Conservation (phyloP, 1,140 invertebrate species). For the Conus betulinus region DNA sequence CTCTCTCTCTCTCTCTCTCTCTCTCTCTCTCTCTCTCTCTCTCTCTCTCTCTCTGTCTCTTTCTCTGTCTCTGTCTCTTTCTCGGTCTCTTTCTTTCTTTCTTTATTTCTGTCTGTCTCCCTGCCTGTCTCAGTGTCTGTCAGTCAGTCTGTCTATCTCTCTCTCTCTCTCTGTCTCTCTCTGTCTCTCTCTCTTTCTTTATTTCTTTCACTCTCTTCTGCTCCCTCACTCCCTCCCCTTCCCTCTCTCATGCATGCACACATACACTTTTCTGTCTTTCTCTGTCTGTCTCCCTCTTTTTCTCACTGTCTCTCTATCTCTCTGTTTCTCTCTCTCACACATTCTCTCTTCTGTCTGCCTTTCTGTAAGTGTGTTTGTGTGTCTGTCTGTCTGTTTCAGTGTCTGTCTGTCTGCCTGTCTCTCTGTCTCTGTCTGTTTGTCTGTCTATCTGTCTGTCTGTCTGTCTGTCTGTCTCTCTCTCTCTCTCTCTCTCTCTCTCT, state of each 20-base stretch:
- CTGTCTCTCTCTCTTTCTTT: neutral
- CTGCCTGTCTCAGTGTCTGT: neutral
- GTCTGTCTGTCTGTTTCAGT: no score
- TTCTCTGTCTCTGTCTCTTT: constrained; percentile 6
- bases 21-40: neutral
- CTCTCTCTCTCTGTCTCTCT: neutral
- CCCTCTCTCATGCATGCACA: no score
- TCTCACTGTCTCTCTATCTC: neutral
- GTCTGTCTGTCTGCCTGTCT: neutral
- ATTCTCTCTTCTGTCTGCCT: neutral
- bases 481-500: no score
- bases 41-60: constrained; percentile 8
- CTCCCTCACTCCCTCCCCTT: neutral
- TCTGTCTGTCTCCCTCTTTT: constrained; percentile 7
- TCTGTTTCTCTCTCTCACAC: neutral
- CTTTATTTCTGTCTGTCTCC: constrained; percentile 1
- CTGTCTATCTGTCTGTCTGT: constrained; percentile 8
- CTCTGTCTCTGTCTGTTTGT: neutral
- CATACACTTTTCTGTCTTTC: neutral
- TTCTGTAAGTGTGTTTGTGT: neutral
- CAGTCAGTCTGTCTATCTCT: neutral
- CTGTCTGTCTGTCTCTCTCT: neutral
- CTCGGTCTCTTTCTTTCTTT: constrained; percentile 9
- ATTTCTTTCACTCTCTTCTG: neutral
- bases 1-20: no score